phyloP scores from a whole-genome alignment of 2,888 invertebrate genomes.

The Sepiola atlantica region DNA sequence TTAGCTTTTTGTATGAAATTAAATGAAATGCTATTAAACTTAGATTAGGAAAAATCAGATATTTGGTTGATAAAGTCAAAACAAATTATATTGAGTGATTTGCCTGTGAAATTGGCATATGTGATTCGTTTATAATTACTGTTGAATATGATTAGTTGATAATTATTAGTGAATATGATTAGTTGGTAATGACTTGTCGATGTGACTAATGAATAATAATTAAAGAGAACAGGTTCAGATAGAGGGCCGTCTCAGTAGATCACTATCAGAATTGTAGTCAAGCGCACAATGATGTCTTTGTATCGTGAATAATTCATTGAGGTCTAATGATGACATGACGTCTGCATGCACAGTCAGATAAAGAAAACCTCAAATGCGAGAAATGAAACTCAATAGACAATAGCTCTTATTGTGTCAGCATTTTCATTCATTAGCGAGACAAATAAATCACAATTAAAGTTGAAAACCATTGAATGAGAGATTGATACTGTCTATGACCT shows the following conservation, averaged over 20 bases:
- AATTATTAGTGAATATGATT: too few relatives aligned
- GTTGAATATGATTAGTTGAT: neutral
- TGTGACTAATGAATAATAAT: neutral
- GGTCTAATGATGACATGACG: neutral
- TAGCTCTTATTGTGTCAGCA: neutral
- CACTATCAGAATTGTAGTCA: neutral
- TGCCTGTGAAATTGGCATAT: neutral
- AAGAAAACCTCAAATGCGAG: neutral
- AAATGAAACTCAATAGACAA: neutral
- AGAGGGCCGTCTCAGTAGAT: neutral
- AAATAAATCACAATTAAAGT: too few relatives aligned
- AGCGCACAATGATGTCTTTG: neutral
- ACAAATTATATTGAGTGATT: neutral
- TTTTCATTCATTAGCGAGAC: too few relatives aligned
- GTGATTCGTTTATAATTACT: neutral
- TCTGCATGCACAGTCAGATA: neutral
- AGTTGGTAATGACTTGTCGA: neutral
- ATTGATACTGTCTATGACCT: too few relatives aligned
- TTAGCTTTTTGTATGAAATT: too few relatives aligned
- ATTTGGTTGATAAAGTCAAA: neutral
- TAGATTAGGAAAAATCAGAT: too few relatives aligned
- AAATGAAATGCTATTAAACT: too few relatives aligned
- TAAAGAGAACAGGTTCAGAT: neutral
- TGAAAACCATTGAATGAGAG: too few relatives aligned
- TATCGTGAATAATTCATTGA: neutral